Base-by-base conservation (phyloP, 2,113 vertebrate species). In the Microcebus lehilahytsara region DNA sequence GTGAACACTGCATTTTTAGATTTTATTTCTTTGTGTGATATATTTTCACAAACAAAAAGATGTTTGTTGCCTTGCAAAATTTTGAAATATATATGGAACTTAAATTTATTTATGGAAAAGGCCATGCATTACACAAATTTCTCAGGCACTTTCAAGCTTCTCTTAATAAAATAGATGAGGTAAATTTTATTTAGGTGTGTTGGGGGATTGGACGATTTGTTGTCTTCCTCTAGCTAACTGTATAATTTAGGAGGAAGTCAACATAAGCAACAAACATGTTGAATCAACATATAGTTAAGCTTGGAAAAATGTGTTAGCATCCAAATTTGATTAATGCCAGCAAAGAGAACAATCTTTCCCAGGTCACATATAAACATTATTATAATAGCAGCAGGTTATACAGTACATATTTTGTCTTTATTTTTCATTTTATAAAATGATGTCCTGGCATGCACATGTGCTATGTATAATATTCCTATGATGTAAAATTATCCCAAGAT, bases 211-310 rank as follows among this genome's bases (percentile, higher is more conserved):
- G 51, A 53, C 1, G 2, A 84, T 85, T 75, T 96, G 34, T 53
- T 83, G 32, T 74, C 93, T 94, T 80, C 51, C n/a, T 87, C 40
- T 78, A 84, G 87, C 78, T 85, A 91, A 83, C 37, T 86, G 49
- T 81, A 27, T 96, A 93, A 97, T 96, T 93, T 95, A 96, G 71
- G 34, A 84, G 46, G 32, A 85, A 96, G 80, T 95, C 72, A 95
- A 93, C 23, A 42, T 58, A 89, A 74, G 58, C 25, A 56, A 49
- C 20, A 95, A 96, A 78, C 20, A 77, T 42, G n/a, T 96, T 62
- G 58, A 96, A 77, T 96, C 75, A 95, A 88, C 60, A 56, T 69
- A 34, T 6, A 89, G 69, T 92, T 96, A 74, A 74, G 53, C 42
- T 88, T 92, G 67, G 86, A 89, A 51, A 93, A 96, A 96, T 89